Base-by-base conservation (phyloP, 2,797 vertebrate species). In the Karalla daura region DNA sequence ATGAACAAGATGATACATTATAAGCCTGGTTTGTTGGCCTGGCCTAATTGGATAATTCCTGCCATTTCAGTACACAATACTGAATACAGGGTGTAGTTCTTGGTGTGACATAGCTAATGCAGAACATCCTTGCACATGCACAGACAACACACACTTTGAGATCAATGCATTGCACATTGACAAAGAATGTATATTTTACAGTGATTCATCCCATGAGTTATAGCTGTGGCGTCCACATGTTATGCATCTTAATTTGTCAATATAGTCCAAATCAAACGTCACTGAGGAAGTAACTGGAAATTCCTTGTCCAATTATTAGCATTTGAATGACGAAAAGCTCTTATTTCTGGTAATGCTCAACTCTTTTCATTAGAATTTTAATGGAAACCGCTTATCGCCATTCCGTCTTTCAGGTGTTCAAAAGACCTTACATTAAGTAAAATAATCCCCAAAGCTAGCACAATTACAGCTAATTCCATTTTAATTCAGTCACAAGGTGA, bases 391-490 rank as follows among this genome's bases (percentile, higher is more conserved):
- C 81, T 92, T 90, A 91, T 93, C 88, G 89, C n/a, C 5, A 58
- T 71, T 76, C 80, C 63, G 80, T 91, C 83, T 88, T 90, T 89
- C 89, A 91, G 91, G 89, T 92, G 84, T 89, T 92, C 77, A 86
- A 76, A 90, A 80, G 81, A 84, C 82, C 77, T 88, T 59, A 79
- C 71, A 63, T 90, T 86, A 89, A 88, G 86, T 90, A 81, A 88
- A 90, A 90, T 89, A 91, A 93, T 92, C 88, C 86, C 61, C 72
- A 90, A 93, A 94, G 86, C 86, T 81, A 61, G 73, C 28, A 74
- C 86, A 91, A 91, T 92, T 93, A 88, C 86, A 78, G 59, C 62
- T 93, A 92, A 93, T 93, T 92, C 87, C 76, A 86, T 89, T 92
- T 88, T 86, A 89, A 90, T 90, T 91, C 84, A 68, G 80, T 86